Base-by-base conservation (phyloP, 2,797 vertebrate species). In the Picus viridis region DNA sequence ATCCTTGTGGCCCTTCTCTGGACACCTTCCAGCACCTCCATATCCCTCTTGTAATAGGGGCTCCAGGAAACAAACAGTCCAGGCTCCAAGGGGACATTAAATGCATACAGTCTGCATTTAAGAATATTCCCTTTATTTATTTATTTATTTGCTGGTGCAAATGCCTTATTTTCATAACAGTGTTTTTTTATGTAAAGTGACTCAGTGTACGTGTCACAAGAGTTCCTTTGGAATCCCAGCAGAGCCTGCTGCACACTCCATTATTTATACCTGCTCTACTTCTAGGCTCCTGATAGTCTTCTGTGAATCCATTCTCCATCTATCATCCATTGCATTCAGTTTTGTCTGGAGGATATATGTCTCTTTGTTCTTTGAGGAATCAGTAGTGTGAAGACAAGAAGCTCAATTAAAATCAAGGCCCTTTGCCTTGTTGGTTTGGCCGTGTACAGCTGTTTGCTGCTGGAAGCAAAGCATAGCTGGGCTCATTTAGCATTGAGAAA, bases 201-300 rank as follows among this genome's bases (percentile, higher is more conserved):
- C 83, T 89, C 72, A 18, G 16, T 36, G 10, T 54, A 36, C 20
- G 27, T 19, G 17, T 47, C 5, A 1, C 49, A 24, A 91, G 49
- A 17, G n/a, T 63, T 56, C 45, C 88, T 86, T 77, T 47, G 59
- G 51, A 67, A 79, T 93, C 54, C 45, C 32, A 81, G 54, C 16
- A 73, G 77, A 87, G 78, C 20, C 39, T 74, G 43, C 53, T 71
- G 26, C 61, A 53, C n/a, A 12, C 43, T 95, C 47, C 17, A 87
- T 95, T 94, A 90, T 96, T 96, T 86, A 96, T 96, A 90, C 26
- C 73, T 94, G 68, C 57, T 87, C 45, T 92, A 47, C 43, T 90
- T 92, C 70, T 92, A 36, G 36, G 15, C 12, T 79, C 41, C 57
- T 58, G 39, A 32, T 59, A 53, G 71, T 36, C 63, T 68, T 94